These are phyloP conservation scores for Thamnaconus septentrionalis DNA, from an alignment of 2,113 vertebrate genomes.

Conservation along the genomic window DNA sequence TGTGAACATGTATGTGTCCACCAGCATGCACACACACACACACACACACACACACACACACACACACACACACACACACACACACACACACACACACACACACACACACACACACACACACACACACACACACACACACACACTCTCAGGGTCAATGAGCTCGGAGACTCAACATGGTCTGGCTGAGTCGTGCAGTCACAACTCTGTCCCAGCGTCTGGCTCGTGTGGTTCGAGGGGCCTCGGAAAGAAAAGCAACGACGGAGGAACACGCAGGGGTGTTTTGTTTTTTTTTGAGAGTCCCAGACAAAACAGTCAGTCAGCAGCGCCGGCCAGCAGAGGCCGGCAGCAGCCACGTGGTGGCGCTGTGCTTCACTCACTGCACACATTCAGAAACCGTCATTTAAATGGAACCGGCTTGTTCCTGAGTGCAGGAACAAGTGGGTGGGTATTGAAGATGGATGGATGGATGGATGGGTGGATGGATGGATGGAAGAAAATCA, in stretches of 20 bases:
- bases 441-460: too few relatives aligned
- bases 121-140: slow-evolving; percentile 50
- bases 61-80: slow-evolving; percentile 1
- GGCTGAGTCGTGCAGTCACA: slow-evolving; percentile 58
- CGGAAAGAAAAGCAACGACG: slow-evolving; percentile 66
- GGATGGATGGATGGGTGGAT: too few relatives aligned
- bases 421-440: too few relatives aligned
- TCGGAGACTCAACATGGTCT: slow-evolving; percentile 69
- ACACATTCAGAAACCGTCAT: slow-evolving; percentile 42
- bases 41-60: slow-evolving; percentile 38
- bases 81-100: slow-evolving; percentile 27
- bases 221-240: slow-evolving; percentile 60
- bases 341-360: slow-evolving; percentile 40
- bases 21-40: slow-evolving; percentile 30
- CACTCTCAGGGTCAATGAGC: slow-evolving; percentile 62
- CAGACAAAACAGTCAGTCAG: slow-evolving; percentile 56
- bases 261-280: slow-evolving; percentile 27
- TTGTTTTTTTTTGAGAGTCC: slow-evolving; percentile 45
- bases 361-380: slow-evolving; percentile 20
- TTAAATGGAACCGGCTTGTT: too few relatives aligned
- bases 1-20: background rate
- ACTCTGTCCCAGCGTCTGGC: slow-evolving; percentile 53
- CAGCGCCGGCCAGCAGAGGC: slow-evolving; percentile 27
- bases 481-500: too few relatives aligned
- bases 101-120: slow-evolving; percentile 29